These are phyloP conservation scores for Oligia fasciuncula DNA, from an alignment of 2,888 invertebrate species.

Conservation along the genomic window DNA sequence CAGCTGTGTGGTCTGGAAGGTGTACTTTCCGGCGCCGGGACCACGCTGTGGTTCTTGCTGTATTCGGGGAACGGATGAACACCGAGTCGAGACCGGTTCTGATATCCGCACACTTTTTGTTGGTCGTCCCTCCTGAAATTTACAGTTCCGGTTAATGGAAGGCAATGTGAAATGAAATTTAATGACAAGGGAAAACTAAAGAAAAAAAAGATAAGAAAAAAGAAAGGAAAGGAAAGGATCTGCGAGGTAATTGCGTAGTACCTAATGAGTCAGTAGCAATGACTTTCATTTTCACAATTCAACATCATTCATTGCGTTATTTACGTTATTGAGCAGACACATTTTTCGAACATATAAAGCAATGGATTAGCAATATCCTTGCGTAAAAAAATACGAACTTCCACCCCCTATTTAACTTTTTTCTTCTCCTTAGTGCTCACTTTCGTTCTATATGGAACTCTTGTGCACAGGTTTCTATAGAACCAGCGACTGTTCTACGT, in stretches of 20 bases:
- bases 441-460: background rate
- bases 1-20: conserved; percentile 92
- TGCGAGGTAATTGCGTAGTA: background rate
- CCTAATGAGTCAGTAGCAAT: background rate
- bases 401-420: background rate
- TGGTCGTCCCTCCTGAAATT: conserved; percentile 69
- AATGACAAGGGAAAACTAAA: no score
- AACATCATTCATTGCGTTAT: background rate
- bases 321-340: background rate
- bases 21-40: conserved; percentile 84
- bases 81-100: conserved; percentile 63
- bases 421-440: background rate
- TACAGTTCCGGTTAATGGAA: background rate
- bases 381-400: background rate
- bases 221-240: no score
- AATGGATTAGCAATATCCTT: background rate
- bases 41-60: conserved; percentile 81
- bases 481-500: background rate
- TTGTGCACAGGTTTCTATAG: background rate
- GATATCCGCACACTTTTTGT: conserved; percentile 60
- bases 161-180: background rate
- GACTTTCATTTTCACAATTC: background rate
- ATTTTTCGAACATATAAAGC: background rate
- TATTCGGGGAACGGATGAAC: conserved; percentile 71
- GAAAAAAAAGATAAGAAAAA: no score